A percentile compares a stretch with the other conserved stretches of the same genome.
phyloP scores from a whole-genome alignment of 2,888 invertebrate species.

The Cephalotes varians region DNA sequence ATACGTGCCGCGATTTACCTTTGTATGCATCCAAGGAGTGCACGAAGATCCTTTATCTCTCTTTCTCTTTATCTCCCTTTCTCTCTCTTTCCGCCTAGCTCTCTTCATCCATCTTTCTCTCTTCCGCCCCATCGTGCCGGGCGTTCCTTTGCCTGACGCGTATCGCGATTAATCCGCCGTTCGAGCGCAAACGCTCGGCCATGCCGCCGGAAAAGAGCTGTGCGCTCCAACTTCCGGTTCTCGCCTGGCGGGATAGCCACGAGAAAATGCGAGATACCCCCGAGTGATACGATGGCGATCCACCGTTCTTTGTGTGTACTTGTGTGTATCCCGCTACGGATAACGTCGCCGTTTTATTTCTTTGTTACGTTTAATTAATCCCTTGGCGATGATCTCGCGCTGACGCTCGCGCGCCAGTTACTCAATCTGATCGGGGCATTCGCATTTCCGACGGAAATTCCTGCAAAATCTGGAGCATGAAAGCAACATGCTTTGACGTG shows the following conservation, averaged over 20 bases:
- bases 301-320: constrained; percentile 15
- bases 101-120: constrained; percentile 36
- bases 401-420: background rate
- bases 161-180: constrained; percentile 64
- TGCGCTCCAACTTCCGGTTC: constrained; percentile 58
- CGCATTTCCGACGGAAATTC: constrained; percentile 24
- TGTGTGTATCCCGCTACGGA: background rate
- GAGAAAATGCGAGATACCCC: constrained; percentile 55
- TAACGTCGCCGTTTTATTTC: constrained; percentile 55
- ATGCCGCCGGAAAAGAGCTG: constrained; percentile 51
- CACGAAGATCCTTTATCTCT: constrained; percentile 1
- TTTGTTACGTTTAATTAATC: constrained; percentile 60
- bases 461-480: background rate
- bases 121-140: constrained; percentile 12
- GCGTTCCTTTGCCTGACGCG: constrained; percentile 39
- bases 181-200: constrained; percentile 52
- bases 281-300: constrained; percentile 48
- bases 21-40: constrained; percentile 35
- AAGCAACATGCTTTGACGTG: background rate
- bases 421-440: constrained; percentile 22
- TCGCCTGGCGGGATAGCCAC: constrained; percentile 33
- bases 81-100: background rate
- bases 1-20: constrained; percentile 39
- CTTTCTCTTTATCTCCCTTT: background rate
- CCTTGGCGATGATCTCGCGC: constrained; percentile 35